Conservation (phyloP, 2,113 vertebrate genomes). For the Microtus montanus region DNA sequence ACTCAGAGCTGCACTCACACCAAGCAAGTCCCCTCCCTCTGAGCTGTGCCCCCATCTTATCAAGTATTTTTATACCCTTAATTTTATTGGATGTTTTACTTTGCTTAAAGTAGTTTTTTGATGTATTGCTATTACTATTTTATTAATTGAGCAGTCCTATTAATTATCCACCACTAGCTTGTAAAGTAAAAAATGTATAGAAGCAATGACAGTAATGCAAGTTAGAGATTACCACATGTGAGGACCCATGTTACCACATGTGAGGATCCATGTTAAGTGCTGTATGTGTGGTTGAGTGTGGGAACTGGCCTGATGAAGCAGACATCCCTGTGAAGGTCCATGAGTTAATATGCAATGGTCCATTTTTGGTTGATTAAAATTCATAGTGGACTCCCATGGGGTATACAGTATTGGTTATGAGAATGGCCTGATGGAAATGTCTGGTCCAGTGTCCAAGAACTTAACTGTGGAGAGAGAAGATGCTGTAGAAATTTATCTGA, state of each 20-base stretch:
- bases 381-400: not conserved
- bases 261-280: not conserved
- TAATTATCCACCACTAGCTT: not conserved
- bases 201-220: not conserved
- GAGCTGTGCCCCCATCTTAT: not conserved
- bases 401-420: not conserved
- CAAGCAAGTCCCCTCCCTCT: not conserved
- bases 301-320: no score
- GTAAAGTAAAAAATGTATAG: not conserved
- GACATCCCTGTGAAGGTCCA: no score
- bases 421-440: constrained; percentile 35
- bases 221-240: accelerated
- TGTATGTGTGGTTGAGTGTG: not conserved
- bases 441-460: constrained; percentile 32
- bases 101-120: not conserved
- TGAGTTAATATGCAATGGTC: not conserved
- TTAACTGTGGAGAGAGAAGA: constrained; percentile 25
- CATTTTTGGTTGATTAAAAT: not conserved
- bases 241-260: not conserved
- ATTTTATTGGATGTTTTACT: constrained; percentile 27
- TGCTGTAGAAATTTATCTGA: not conserved
- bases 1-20: no score
- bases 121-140: not conserved
- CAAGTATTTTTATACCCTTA: not conserved
- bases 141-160: not conserved